A percentile compares a stretch with the other conserved stretches of the same genome.
Evolutionary conservation across 2,113 vertebrate genomes (phyloP).

Genomic region (Xiphophorus maculatus): DNA sequence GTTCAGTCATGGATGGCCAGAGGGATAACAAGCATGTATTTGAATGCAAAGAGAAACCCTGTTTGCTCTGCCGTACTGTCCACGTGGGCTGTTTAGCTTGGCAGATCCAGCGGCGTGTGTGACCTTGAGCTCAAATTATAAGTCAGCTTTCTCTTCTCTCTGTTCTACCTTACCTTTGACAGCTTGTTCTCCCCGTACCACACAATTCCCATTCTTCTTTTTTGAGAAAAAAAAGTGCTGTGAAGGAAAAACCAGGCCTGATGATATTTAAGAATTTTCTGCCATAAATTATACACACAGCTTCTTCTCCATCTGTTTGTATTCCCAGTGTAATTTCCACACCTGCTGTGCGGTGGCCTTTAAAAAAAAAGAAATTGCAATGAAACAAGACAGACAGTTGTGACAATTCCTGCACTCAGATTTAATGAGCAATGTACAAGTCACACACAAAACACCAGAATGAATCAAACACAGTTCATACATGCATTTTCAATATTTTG

Average conservation of each 20-base stretch:
- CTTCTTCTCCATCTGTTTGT: conserved; percentile 20
- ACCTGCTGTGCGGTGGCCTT: conserved; percentile 5
- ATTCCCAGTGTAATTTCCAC: background rate
- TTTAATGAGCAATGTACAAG: conserved; percentile 32
- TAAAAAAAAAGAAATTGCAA: conserved; percentile 8
- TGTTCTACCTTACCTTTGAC: background rate
- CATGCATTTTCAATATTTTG: conserved; percentile 5
- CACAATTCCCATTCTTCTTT: conserved; percentile 4
- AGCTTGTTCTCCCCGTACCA: conserved; percentile 18
- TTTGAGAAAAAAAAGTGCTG: background rate
- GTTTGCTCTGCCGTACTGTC: conserved; percentile 26
- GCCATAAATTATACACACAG: conserved; percentile 32
- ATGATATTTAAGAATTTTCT: conserved; percentile 18
- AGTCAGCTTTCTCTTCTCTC: background rate
- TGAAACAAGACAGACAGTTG: conserved; percentile 14
- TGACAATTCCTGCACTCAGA: background rate
- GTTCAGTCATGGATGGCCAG: conserved; percentile 6
- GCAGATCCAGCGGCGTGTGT: conserved; percentile 7
- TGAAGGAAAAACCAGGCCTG: background rate
- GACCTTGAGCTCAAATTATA: conserved; percentile 50
- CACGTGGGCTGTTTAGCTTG: conserved; percentile 26
- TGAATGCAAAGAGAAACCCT: conserved; percentile 37
- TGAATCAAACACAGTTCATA: conserved; percentile 28
- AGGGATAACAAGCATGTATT: conserved; percentile 47
- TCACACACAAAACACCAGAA: conserved; percentile 2